A percentile compares a stretch with the other conserved stretches of the same genome.
These are phyloP conservation scores for Lasioglossum villosulum DNA, from an alignment of 2,888 invertebrate species.

Conservation along the genomic window DNA sequence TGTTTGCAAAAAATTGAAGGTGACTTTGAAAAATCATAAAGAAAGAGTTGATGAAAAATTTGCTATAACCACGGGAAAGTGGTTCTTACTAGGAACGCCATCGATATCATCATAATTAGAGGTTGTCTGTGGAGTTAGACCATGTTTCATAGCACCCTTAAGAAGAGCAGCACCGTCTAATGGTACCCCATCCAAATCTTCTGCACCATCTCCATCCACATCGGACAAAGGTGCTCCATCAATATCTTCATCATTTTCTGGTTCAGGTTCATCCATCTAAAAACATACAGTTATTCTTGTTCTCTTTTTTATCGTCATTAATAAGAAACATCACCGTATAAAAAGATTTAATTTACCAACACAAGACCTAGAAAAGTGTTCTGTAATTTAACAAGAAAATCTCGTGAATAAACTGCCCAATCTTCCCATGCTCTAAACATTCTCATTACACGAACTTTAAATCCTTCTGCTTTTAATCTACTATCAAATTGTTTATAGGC, in stretches of 20 bases:
- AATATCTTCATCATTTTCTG: conserved; percentile 87
- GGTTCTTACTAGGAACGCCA: conserved; percentile 87
- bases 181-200: conserved; percentile 88
- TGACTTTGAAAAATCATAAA: too few relatives aligned
- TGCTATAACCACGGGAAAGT: too few relatives aligned
- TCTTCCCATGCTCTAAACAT: conserved; percentile 99
- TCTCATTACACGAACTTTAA: conserved; percentile 94
- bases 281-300: conserved; percentile 32
- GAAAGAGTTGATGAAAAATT: too few relatives aligned
- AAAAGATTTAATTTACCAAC: conserved; percentile 67
- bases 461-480: conserved; percentile 97
- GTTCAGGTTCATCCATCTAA: conserved; percentile 80
- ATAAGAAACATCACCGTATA: neutral
- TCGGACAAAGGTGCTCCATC: conserved; percentile 89
- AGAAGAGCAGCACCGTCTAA: conserved; percentile 93
- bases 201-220: conserved; percentile 84
- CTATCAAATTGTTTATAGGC: conserved; percentile 92
- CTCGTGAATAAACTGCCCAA: conserved; percentile 97
- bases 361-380: conserved; percentile 95
- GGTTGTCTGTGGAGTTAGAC: conserved; percentile 82
- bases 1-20: too few relatives aligned
- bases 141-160: conserved; percentile 88
- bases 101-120: conserved; percentile 88
- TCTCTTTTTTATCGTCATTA: neutral
- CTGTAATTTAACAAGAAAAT: conserved; percentile 94